Evolutionary conservation across 1,140 invertebrate species (phyloP).

Genomic region (Pseudomyrmex flavicornis): DNA sequence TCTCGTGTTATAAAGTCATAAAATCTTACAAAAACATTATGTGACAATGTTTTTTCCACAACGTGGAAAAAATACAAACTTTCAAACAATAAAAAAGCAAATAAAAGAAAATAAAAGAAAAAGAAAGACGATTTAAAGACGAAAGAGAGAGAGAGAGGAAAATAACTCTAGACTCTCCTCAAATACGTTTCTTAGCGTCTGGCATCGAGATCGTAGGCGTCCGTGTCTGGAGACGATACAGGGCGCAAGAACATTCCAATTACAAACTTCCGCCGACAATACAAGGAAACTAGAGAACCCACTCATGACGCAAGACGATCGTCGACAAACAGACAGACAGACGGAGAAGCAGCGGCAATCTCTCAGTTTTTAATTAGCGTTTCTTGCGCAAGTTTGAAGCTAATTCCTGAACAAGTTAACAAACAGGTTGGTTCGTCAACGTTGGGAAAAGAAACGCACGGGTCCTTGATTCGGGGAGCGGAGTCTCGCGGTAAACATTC

Average conservation of each 20-base stretch:
- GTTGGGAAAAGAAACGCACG: conserved; percentile 15
- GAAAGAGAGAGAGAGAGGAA: too few species aligned
- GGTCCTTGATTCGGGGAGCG: conserved; percentile 59
- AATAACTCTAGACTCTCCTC: too few species aligned
- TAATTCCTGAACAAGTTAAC: conserved; percentile 70
- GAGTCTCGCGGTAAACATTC: conserved; percentile 72
- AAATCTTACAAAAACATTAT: not conserved
- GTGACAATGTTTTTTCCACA: too few species aligned
- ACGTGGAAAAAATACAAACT: not conserved
- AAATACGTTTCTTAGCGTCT: too few species aligned
- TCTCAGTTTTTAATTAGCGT: conserved; percentile 75
- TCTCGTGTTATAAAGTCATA: conserved; percentile 6
- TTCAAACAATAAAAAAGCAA: not conserved
- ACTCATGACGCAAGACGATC: not conserved
- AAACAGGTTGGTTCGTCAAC: conserved; percentile 53
- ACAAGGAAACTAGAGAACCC: not conserved
- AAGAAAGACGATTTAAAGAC: not conserved
- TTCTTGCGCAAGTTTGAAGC: conserved; percentile 60
- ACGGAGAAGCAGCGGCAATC: conserved; percentile 12
- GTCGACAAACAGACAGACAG: not conserved
- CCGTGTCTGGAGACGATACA: not conserved
- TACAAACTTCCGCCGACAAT: not conserved
- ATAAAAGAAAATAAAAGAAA: not conserved
- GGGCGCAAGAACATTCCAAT: not conserved
- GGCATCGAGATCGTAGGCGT: too few species aligned